phyloP scores from a whole-genome alignment of 2,888 invertebrate species.

The Patella caerulea region DNA sequence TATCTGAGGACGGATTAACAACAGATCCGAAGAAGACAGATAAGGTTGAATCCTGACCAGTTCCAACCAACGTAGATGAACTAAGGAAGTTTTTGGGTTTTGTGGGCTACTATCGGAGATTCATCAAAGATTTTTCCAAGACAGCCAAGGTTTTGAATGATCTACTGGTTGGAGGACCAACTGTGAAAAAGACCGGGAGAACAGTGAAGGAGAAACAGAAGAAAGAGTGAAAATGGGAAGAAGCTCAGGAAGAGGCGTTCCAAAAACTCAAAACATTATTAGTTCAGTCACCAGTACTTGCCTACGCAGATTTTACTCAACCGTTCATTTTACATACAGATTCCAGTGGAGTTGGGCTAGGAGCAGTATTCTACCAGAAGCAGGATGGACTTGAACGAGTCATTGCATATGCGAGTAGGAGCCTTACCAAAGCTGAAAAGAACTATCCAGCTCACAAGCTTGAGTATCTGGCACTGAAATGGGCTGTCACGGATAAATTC shows the following conservation, averaged over 20 bases:
- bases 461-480: slow-evolving; percentile 28
- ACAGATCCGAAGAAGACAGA: slow-evolving; percentile 32
- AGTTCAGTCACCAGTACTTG: slow-evolving; percentile 23
- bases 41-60: slow-evolving; percentile 14
- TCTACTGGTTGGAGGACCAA: slow-evolving; percentile 19
- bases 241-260: slow-evolving; percentile 32
- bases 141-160: slow-evolving; percentile 28
- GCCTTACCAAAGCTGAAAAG: slow-evolving; percentile 31
- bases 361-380: slow-evolving; percentile 38
- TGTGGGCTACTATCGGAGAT: neutral
- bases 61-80: neutral
- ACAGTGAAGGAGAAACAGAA: slow-evolving; percentile 16
- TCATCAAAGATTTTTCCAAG: slow-evolving; percentile 23
- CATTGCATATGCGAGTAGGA: slow-evolving; percentile 38
- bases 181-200: slow-evolving; percentile 13
- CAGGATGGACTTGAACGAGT: slow-evolving; percentile 34
- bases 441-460: slow-evolving; percentile 35
- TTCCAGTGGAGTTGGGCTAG: slow-evolving; percentile 32
- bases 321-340: slow-evolving; percentile 38
- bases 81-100: neutral
- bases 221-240: slow-evolving; percentile 29
- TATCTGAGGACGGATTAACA: no score
- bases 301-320: slow-evolving; percentile 31
- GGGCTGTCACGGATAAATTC: slow-evolving; percentile 31
- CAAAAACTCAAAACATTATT: slow-evolving; percentile 17